Base-by-base conservation (phyloP, 1,140 invertebrate species). In the Platyscapa corneri region DNA sequence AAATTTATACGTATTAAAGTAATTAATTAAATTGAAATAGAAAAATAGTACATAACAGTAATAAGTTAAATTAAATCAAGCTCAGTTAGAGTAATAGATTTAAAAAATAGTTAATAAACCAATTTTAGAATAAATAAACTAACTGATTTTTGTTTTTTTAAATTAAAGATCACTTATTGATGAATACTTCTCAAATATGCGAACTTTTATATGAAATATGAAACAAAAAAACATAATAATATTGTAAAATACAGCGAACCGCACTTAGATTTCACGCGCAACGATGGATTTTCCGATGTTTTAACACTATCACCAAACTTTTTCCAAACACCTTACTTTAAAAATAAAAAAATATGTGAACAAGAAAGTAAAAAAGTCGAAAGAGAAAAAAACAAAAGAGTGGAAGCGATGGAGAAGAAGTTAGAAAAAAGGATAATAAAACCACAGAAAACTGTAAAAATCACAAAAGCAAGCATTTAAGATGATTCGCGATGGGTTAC, bases 401-500 rank as follows among this genome's bases (percentile, higher is more conserved):
- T 23, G 82, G n/a, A 77, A 84, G 64, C 20, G 65, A 87, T 53
- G 84, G 72, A 77, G 74, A 79, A 32, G 74, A 32, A 60, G 70
- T 42, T 49, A 64, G 74, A 23, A 39, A 75, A n/a, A 77, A 65
- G 49, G 64, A 56, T 39, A 75, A 79, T 80, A 60, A 75, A 23
- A 70, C 39, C 20, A 12, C 20, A 74, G 42, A n/a, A 20, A 12
- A 74, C 23, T 42, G 16, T 74, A 42, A 12, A 20, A 70, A 32
- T 46, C 32, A 67, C 6, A 74, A 12, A 74, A 1, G 18, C 18
- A 37, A n/a, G 64, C 8, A 46, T 18, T 30, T 60, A 1, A 32
- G 49, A 14, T 70, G 60, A 23, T 39, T 53, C 46, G 18, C 60
- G 65, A 83, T 39, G 53, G 65, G 65, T 88, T 84, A 93, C 91